A percentile compares a stretch with the other conserved stretches of the same genome.
phyloP scores from a whole-genome alignment of 1,140 invertebrate genomes.

The Sminthurides bifidus region DNA sequence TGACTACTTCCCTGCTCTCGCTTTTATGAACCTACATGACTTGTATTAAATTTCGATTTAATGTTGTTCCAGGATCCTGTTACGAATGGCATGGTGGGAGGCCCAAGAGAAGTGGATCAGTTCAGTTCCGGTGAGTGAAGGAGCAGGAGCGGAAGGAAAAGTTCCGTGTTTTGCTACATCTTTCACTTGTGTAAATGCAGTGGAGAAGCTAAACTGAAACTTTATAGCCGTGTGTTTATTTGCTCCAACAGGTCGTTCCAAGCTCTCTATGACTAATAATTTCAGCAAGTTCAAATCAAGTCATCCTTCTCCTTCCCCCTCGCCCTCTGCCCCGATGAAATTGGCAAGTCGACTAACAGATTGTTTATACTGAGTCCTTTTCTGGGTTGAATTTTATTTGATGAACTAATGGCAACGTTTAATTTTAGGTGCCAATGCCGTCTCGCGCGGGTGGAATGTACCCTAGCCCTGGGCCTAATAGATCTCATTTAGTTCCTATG shows the following conservation, averaged over 20 bases:
- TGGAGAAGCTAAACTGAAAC: neutral
- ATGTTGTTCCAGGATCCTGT: slow-evolving; percentile 26
- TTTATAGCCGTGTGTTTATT: neutral
- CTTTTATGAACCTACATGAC: too few species aligned
- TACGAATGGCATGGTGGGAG: slow-evolving; percentile 20
- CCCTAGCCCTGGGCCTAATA: slow-evolving; percentile 26
- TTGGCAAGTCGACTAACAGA: slow-evolving; percentile 21
- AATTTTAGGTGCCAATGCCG: slow-evolving; percentile 25
- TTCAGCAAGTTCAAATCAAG: slow-evolving; percentile 31
- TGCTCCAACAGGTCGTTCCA: slow-evolving; percentile 26
- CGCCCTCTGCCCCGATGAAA: slow-evolving; percentile 31
- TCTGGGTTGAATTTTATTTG: neutral
- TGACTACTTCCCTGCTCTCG: too few species aligned
- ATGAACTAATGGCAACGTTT: neutral
- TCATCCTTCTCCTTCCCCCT: slow-evolving; percentile 30
- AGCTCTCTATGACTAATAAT: slow-evolving; percentile 31
- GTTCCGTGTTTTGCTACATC: neutral
- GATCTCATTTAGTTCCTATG: slow-evolving; percentile 27
- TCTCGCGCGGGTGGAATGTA: slow-evolving; percentile 29
- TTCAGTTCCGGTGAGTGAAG: slow-evolving; percentile 32
- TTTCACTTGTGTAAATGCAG: slow-evolving; percentile 1
- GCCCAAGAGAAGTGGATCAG: slow-evolving; percentile 29
- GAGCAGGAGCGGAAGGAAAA: neutral
- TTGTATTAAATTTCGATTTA: neutral
- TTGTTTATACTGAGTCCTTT: neutral